Conservation (phyloP, 2,113 vertebrate genomes). For the Oncorhynchus nerka region DNA sequence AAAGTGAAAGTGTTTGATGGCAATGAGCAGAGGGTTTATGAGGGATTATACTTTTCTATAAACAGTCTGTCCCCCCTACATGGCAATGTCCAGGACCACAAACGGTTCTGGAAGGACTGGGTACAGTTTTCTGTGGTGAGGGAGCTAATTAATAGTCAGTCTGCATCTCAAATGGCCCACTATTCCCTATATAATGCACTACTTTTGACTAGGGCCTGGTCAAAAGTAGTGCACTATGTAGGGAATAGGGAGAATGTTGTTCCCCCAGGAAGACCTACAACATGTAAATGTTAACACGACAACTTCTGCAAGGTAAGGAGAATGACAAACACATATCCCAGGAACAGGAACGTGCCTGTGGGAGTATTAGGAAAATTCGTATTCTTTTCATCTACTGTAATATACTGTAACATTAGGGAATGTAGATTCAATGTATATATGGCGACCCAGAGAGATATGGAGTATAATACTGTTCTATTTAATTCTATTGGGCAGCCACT, state of each 20-base stretch:
- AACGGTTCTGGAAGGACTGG: slow-evolving; percentile 38
- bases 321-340: slow-evolving; percentile 15
- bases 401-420: background rate
- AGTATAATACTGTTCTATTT: too few species aligned
- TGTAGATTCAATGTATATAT: slow-evolving; percentile 4
- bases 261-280: slow-evolving; percentile 32
- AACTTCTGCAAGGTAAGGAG: slow-evolving; percentile 26
- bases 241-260: slow-evolving; percentile 5
- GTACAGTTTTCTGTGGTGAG: slow-evolving; percentile 38
- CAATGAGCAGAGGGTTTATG: slow-evolving; percentile 33
- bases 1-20: background rate
- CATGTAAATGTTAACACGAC: slow-evolving; percentile 31
- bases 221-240: too few species aligned
- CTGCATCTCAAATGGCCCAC: too few species aligned
- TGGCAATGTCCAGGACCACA: slow-evolving; percentile 50
- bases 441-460: too few species aligned
- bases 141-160: slow-evolving; percentile 32
- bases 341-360: slow-evolving; percentile 1
- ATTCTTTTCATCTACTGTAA: slow-evolving; percentile 6
- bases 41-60: slow-evolving; percentile 53
- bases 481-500: background rate
- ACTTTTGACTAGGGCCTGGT: too few species aligned
- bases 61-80: slow-evolving; percentile 42
- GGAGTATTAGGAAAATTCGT: slow-evolving; percentile 21
- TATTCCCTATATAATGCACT: too few species aligned